Percentiles rank a stretch among this genome's conserved stretches.
phyloP scores from a whole-genome alignment of 1,140 invertebrate species.

The Elymnias hypermnestra region DNA sequence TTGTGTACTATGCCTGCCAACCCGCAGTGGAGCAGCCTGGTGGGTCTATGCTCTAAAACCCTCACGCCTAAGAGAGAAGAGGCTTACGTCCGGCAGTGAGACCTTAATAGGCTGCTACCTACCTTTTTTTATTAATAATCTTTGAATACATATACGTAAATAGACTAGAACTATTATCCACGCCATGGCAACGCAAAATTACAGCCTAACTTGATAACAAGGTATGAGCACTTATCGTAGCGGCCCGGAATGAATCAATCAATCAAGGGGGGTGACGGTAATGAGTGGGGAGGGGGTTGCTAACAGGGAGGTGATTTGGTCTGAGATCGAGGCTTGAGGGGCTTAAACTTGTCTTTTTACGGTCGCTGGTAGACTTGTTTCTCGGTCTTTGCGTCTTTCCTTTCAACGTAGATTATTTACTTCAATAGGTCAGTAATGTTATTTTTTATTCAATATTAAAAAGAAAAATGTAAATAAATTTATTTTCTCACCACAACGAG shows the following conservation, averaged over 20 bases:
- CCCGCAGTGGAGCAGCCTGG: too few relatives aligned
- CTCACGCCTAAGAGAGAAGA: too few relatives aligned
- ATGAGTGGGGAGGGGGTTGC: slow-evolving; percentile 32
- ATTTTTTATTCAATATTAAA: too few relatives aligned
- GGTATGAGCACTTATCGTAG: slow-evolving; percentile 52
- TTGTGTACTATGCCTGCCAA: too few relatives aligned
- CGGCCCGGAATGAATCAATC: slow-evolving; percentile 54
- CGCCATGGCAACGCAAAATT: slow-evolving; percentile 20
- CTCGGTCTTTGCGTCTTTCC: slow-evolving; percentile 2
- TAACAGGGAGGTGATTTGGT: slow-evolving; percentile 6
- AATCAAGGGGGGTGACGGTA: slow-evolving; percentile 36
- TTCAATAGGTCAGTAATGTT: too few relatives aligned
- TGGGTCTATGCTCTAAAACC: too few relatives aligned
- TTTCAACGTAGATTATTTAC: not conserved
- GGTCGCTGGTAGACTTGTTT: slow-evolving; percentile 5
- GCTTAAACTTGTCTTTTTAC: slow-evolving; percentile 18
- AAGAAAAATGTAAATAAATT: too few relatives aligned
- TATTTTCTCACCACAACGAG: too few relatives aligned
- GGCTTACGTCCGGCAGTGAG: too few relatives aligned
- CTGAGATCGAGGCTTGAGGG: slow-evolving; percentile 11
- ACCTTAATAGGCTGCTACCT: too few relatives aligned
- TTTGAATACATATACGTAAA: too few relatives aligned
- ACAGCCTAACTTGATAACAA: slow-evolving; percentile 42
- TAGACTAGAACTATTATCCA: slow-evolving; percentile 4
- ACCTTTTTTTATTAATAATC: too few relatives aligned